A percentile compares a stretch with the other conserved stretches of the same genome.
These are phyloP conservation scores for Lepilemur ruficaudatus DNA, from an alignment of 2,797 vertebrate species.

Conservation along the genomic window DNA sequence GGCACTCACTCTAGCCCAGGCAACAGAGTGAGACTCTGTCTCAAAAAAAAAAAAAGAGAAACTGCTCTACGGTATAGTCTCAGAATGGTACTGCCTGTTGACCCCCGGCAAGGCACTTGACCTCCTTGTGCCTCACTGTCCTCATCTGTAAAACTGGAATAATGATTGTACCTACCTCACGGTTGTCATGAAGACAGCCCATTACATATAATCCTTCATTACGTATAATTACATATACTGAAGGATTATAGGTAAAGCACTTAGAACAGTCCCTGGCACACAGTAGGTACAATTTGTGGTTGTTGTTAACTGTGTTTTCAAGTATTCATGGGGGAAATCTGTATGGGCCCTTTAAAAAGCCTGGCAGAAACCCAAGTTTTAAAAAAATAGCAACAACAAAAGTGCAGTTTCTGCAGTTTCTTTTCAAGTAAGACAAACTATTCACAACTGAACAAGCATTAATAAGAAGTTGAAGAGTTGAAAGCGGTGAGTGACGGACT, in stretches of 20 bases:
- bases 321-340: background rate
- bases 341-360: conserved; percentile 56
- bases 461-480: conserved; percentile 45
- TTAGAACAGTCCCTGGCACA: background rate
- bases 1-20: too few relatives aligned
- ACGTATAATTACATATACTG: background rate
- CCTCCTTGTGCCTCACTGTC: background rate
- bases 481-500: conserved; percentile 25
- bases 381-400: background rate
- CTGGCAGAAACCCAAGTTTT: conserved; percentile 43
- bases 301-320: background rate
- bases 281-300: background rate
- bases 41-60: too few relatives aligned
- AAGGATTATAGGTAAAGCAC: background rate
- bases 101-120: background rate
- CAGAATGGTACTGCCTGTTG: background rate
- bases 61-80: background rate
- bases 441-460: conserved; percentile 53
- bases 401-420: conserved; percentile 67
- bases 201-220: too few relatives aligned
- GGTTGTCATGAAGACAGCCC: background rate
- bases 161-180: background rate
- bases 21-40: too few relatives aligned
- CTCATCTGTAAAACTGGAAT: background rate
- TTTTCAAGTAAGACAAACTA: conserved; percentile 69